Conservation (phyloP, 2,888 invertebrate species). For the Fissipunctia ypsillon region DNA sequence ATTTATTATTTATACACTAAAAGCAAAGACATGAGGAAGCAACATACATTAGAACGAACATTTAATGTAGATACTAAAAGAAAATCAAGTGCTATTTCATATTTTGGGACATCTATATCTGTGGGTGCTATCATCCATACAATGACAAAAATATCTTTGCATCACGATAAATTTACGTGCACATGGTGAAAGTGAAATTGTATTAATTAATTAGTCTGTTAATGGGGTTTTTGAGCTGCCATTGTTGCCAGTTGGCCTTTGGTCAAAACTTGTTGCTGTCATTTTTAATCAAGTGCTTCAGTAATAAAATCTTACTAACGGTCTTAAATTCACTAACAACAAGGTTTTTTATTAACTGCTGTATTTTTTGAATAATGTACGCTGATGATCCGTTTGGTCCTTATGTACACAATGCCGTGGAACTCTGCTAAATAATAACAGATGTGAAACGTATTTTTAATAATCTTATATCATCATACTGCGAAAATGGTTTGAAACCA, state of each 20-base stretch:
- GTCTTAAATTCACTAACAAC: slow-evolving; percentile 1
- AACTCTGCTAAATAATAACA: background rate
- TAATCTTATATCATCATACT: no score
- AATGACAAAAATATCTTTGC: slow-evolving; percentile 39
- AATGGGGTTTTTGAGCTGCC: slow-evolving; percentile 24
- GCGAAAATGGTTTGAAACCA: background rate
- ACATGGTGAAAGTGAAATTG: slow-evolving; percentile 26
- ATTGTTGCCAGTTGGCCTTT: slow-evolving; percentile 37
- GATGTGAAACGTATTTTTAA: background rate
- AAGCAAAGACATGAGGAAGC: background rate
- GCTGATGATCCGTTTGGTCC: background rate
- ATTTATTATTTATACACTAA: background rate
- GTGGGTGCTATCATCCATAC: slow-evolving; percentile 34
- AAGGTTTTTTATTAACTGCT: background rate
- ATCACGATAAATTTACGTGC: slow-evolving; percentile 13
- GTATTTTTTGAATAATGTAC: background rate
- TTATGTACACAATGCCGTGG: background rate
- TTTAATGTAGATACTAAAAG: background rate
- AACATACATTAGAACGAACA: slow-evolving; percentile 11
- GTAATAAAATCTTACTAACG: slow-evolving; percentile 20
- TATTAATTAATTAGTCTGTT: slow-evolving; percentile 29
- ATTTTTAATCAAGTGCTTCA: slow-evolving; percentile 37
- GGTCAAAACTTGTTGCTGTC: slow-evolving; percentile 32
- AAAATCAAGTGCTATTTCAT: slow-evolving; percentile 12
- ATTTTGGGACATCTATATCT: slow-evolving; percentile 59